Base-by-base conservation (phyloP, 2,888 invertebrate species). In the Cryptocheilus praepositus region DNA sequence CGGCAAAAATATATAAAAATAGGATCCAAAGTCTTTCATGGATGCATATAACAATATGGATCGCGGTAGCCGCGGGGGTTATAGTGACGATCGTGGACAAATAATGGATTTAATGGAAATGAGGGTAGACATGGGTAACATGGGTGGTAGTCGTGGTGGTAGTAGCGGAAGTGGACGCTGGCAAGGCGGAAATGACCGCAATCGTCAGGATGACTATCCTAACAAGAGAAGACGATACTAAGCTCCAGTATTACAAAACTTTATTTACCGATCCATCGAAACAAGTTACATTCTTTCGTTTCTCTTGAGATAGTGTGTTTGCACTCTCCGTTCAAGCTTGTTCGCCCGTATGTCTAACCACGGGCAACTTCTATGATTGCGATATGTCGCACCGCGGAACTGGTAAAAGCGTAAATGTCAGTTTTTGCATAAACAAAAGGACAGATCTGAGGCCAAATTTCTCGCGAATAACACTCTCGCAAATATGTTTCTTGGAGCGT, bases 221-320 rank as follows among this genome's bases (percentile, higher is more conserved):
- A 91, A 91, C 89, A 93, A 92, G 90, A 91, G 93, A 80, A 91
- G 93, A 85, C 92, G 93, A 77, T 93, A 91, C 88, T 93, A 91
- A 79, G 74, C 22, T 44, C 16, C 36, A 36, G 36, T 36, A 36
- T 36, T 36, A 36, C 4, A 52, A 45, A 61, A 19, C 5, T 45
- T 64, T 56, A 46, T 57, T 64, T 59, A 49, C 52, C 60, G 45
- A 59, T 49, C 58, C 16, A 18, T 59, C 28, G 25, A 62, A 62
- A 54, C 28, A 67, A 64, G 46, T 45, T 43, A 56, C 44, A 46
- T 36, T 36, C 58, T 70, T 59, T 57, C 44, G 51, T 18, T 43
- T 45, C 60, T 21, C 66, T 72, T 56, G 51, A 49, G 36, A 54
- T 65, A 46, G 21, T 56, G 18, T n/a, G 36, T 36, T 36, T 36